Evolutionary conservation across 2,797 vertebrate genomes (phyloP), one percentile per base, ranked within the genome.

Genomic region (Philypnodon macrostomus): DNA sequence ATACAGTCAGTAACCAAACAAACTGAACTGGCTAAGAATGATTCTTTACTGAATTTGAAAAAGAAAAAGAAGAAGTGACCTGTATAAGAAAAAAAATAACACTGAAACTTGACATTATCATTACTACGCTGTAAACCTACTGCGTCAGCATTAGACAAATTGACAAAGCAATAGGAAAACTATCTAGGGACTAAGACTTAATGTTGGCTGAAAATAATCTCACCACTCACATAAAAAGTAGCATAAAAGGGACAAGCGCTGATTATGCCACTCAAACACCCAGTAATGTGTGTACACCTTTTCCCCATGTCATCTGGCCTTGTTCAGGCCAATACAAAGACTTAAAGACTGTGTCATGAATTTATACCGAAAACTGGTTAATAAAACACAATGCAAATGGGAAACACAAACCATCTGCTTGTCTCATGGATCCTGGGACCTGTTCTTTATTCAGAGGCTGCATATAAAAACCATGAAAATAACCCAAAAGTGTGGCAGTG

Each of bases 331-430:
- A 59, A 63, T 46, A 58, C 58, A 64, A n/a, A n/a, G n/a, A n/a
- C n/a, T n/a, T n/a, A 52, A 31, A 27, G 50, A 37, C 66, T 57
- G 51, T 60, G 62, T 56, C 53, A 68, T 82, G 76, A 83, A 89
- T 88, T 80, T 84, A 50, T 65, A 85, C 85, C 51, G 19, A 79
- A 68, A 78, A 50, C 65, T 53, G 70, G 82, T 87, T 83, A 81
- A 85, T 89, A 85, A 79, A 85, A 70, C 55, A 52, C 72, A 86
- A n/a, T n/a, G n/a, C n/a, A n/a, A n/a, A n/a, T n/a, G n/a, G n/a
- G n/a, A n/a, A n/a, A 88, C 70, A 33, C 67, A 81, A 77, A 86
- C 83, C 89, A 90, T 83, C 85, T 88, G 88, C 83, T 81, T 75
- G 63, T 72, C 68, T 73, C 76, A 75, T 70, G 67, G 73, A 73